Evolutionary conservation across 2,797 vertebrate genomes (phyloP), one percentile per base, ranked within the genome.

Genomic region (Falco rusticolus): DNA sequence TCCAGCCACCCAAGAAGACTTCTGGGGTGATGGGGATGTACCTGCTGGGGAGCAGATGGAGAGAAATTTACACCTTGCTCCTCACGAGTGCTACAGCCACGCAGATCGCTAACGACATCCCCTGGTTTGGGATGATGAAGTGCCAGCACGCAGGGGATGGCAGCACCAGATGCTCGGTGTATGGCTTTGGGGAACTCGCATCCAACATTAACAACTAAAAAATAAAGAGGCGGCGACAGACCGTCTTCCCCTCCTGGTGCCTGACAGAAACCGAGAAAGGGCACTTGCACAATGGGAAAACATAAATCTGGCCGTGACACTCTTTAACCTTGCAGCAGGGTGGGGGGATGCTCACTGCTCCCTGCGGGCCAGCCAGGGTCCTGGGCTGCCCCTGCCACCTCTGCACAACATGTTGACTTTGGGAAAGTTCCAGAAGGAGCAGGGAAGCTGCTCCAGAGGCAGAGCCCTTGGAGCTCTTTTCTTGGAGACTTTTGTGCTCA

Each of bases 41-140:
- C 41, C 2, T 25, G 37, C 10, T 1, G 41, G 63, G 53, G 25
- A 77, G 28, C 56, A 91, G 81, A 77, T 66, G 64, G 68, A 48
- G 3, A 90, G 53, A 75, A 69, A 65, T 60, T 77, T 2, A 1
- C 17, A 34, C 25, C 29, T 41, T 0, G 1, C 39, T 72, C 70
- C 7, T 14, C 8, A 0, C n/a, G 37, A 82, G 54, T 60, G 84
- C 47, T 63, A 64, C 60, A 82, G 45, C 51, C 82, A 13, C 16
- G 25, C 48, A 31, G 56, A 63, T 87, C 1, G 0, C 82, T 93
- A 88, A 77, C 24, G 4, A 59, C 7, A 9, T 83, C 21, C 48
- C 64, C 81, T 75, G 60, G 37, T 95, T 94, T 90, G 54, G 50
- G 64, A 86, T 87, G 91, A 93, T 71, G 71, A 88, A 93, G 48